Evolutionary conservation across 2,797 vertebrate genomes (phyloP).

Genomic region (Ceryle rudis): DNA sequence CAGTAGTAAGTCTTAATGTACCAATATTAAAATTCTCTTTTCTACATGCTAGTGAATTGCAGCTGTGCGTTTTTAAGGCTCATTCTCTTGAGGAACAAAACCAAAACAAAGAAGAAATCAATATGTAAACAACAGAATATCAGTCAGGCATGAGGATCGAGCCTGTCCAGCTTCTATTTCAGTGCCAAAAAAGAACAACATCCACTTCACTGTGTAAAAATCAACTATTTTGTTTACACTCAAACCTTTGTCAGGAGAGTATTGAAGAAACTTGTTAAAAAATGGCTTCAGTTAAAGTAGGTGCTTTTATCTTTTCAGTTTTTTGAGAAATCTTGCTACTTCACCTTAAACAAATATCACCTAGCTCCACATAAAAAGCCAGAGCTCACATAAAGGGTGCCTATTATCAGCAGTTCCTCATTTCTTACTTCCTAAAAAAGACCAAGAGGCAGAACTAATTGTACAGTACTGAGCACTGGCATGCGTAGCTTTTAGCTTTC

Average conservation of each 20-base stretch:
- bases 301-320: neutral
- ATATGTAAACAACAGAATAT: neutral
- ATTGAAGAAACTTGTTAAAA: neutral
- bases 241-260: neutral
- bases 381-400: neutral
- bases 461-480: neutral
- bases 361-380: neutral
- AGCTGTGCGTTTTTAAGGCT: neutral
- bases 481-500: neutral
- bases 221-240: neutral
- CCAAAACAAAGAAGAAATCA: neutral
- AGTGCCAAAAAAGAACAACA: neutral
- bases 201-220: neutral
- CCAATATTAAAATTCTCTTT: neutral
- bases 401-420: neutral
- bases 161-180: neutral
- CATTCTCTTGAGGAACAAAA: neutral
- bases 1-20: neutral
- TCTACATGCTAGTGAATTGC: neutral
- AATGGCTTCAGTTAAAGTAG: neutral
- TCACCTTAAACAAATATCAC: neutral
- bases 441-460: neutral
- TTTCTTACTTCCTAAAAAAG: neutral
- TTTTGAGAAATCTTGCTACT: neutral
- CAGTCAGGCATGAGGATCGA: neutral